These are phyloP conservation scores for Synergus gifuensis DNA, from an alignment of 2,888 invertebrate genomes.

Conservation along the genomic window DNA sequence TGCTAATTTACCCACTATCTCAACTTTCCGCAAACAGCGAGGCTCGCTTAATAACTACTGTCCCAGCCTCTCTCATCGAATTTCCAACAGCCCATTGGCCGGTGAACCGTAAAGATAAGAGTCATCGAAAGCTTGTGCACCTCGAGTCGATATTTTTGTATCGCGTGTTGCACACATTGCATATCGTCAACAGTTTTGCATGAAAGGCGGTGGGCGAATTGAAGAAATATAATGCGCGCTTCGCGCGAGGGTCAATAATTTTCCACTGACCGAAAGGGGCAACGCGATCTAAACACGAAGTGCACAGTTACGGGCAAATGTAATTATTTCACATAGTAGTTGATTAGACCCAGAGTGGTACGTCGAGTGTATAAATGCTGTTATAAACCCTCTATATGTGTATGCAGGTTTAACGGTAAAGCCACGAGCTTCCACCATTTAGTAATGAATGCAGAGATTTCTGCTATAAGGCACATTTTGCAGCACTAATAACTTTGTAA, in stretches of 20 bases:
- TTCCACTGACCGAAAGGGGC: slow-evolving; percentile 26
- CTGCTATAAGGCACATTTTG: neutral
- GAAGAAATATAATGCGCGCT: slow-evolving; percentile 16
- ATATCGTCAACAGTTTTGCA: slow-evolving; percentile 27
- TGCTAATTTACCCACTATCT: neutral
- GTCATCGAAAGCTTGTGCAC: neutral
- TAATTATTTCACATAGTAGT: slow-evolving; percentile 32
- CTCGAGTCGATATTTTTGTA: slow-evolving; percentile 12
- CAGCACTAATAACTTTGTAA: neutral
- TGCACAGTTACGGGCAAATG: slow-evolving; percentile 35
- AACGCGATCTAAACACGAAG: slow-evolving; percentile 37
- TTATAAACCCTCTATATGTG: slow-evolving; percentile 12
- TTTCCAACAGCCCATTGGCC: slow-evolving; percentile 19
- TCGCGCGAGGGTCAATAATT: slow-evolving; percentile 28
- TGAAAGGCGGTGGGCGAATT: neutral
- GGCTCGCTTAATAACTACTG: slow-evolving; percentile 4
- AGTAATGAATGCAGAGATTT: slow-evolving; percentile 24
- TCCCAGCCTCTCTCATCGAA: neutral
- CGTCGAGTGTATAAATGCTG: slow-evolving; percentile 22
- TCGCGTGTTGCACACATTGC: slow-evolving; percentile 24
- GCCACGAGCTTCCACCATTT: slow-evolving; percentile 3
- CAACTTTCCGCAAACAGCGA: neutral
- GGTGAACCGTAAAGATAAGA: slow-evolving; percentile 27
- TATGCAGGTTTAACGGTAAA: slow-evolving; percentile 1
- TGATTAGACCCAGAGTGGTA: slow-evolving; percentile 35